These are phyloP conservation scores for Rhinella marina DNA, from an alignment of 2,797 vertebrate species.

Conservation along the genomic window DNA sequence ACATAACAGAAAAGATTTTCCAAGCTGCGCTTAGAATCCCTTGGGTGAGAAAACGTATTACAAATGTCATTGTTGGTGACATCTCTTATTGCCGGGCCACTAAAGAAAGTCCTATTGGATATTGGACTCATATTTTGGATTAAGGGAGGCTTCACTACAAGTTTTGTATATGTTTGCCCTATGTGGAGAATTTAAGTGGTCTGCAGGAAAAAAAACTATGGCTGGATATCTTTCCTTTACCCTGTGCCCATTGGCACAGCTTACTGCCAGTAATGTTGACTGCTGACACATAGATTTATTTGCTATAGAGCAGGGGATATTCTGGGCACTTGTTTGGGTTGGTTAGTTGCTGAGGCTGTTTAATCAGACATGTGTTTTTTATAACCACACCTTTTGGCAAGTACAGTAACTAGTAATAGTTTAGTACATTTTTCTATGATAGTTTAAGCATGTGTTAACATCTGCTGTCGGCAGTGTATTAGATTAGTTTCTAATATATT, in stretches of 20 bases:
- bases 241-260: not conserved
- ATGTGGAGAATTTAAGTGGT: not conserved
- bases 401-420: not conserved
- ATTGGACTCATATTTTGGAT: too few species aligned
- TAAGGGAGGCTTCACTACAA: too few species aligned
- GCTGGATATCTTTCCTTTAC: not conserved
- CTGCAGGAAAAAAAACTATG: not conserved
- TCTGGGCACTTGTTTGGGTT: constrained; percentile 10
- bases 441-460: not conserved
- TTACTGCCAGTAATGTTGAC: not conserved
- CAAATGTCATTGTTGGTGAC: too few species aligned
- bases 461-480: too few species aligned
- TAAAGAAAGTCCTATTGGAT: too few species aligned
- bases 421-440: not conserved
- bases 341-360: not conserved
- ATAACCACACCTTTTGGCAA: too few species aligned
- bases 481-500: too few species aligned
- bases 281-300: constrained; percentile 11
- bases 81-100: too few species aligned
- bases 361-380: not conserved
- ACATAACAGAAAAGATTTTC: too few species aligned
- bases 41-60: too few species aligned
- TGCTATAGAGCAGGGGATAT: not conserved
- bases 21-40: too few species aligned
- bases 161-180: too few species aligned